Conservation (phyloP, 2,113 vertebrate genomes). For the Mormyrus iriodes region DNA sequence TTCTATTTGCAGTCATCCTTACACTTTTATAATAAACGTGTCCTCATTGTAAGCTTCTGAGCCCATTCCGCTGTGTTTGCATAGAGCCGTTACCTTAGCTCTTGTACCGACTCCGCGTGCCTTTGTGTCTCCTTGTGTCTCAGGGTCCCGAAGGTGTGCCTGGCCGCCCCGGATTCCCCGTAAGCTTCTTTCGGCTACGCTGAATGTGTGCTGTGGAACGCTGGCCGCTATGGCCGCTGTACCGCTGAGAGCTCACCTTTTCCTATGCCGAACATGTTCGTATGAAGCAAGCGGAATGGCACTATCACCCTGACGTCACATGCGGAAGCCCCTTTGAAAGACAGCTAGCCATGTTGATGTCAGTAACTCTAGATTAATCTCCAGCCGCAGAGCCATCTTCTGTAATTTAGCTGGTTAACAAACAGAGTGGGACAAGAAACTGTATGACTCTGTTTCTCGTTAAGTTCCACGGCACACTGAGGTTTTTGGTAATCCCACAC, state of each 20-base stretch:
- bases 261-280: background rate
- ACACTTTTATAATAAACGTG: background rate
- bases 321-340: background rate
- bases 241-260: background rate
- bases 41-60: background rate
- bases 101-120: conserved; percentile 17
- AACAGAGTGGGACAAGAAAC: background rate
- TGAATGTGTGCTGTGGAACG: background rate
- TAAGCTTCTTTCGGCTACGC: conserved; percentile 52
- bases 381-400: background rate
- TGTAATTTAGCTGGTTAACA: background rate
- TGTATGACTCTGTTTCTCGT: background rate
- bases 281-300: background rate
- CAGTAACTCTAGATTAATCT: background rate
- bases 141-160: conserved; percentile 78
- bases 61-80: background rate
- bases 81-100: background rate
- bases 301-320: background rate
- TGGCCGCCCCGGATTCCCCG: conserved; percentile 80
- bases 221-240: background rate
- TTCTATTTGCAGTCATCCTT: background rate
- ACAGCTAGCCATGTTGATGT: background rate
- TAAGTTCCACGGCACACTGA: background rate
- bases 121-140: conserved; percentile 41
- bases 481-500: background rate